Evolutionary conservation across 1,140 invertebrate genomes (phyloP).

Genomic region (Protaetia brevitarsis): DNA sequence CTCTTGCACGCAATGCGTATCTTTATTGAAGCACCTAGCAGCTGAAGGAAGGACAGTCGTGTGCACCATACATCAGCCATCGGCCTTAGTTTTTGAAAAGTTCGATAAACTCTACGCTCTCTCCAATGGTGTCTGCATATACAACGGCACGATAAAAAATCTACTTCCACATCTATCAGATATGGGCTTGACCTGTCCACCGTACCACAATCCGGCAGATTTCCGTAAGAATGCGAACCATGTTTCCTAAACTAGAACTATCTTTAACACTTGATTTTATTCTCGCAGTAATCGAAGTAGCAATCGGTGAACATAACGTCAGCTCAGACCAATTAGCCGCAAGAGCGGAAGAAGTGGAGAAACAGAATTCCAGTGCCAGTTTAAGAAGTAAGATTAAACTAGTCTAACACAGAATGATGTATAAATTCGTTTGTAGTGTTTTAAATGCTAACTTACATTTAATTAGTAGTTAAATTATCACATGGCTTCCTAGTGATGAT

Average conservation of each 20-base stretch:
- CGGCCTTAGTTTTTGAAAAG: slow-evolving; percentile 91
- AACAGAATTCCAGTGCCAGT: not conserved
- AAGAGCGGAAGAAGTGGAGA: not conserved
- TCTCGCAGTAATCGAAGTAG: slow-evolving; percentile 73
- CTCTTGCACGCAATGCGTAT: slow-evolving; percentile 84
- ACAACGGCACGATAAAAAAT: slow-evolving; percentile 70
- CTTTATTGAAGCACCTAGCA: slow-evolving; percentile 76
- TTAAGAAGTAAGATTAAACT: not conserved
- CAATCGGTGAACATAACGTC: slow-evolving; percentile 67
- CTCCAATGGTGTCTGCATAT: slow-evolving; percentile 83
- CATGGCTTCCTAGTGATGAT: no score
- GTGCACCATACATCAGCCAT: slow-evolving; percentile 96
- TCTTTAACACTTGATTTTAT: slow-evolving; percentile 18
- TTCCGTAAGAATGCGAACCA: slow-evolving; percentile 81
- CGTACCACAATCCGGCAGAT: slow-evolving; percentile 95
- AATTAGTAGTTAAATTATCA: no score
- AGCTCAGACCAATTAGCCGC: slow-evolving; percentile 55
- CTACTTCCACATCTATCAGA: slow-evolving; percentile 80
- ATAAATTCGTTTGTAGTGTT: no score
- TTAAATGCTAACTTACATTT: no score
- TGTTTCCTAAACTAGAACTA: not conserved
- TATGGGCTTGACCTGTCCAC: slow-evolving; percentile 78
- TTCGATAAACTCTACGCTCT: slow-evolving; percentile 94
- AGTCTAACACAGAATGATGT: no score
- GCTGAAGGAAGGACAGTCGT: slow-evolving; percentile 86